A percentile compares a stretch with the other conserved stretches of the same genome.
phyloP scores from a whole-genome alignment of 2,888 invertebrate genomes.

The Cristatella mucedo region DNA sequence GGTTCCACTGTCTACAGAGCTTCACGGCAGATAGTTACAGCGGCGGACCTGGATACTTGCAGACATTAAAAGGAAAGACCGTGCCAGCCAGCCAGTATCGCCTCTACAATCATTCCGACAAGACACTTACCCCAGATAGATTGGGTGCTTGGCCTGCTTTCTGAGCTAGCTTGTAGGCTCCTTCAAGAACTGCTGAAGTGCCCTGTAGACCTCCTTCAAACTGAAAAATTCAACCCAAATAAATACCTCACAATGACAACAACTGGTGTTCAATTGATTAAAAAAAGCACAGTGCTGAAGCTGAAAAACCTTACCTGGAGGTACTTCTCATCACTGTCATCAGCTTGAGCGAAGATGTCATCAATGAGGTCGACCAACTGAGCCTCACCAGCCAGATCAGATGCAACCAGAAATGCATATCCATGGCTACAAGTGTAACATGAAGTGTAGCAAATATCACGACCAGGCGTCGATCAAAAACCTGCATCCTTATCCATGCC shows the following conservation, averaged over 20 bases:
- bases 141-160: conserved; percentile 52
- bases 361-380: conserved; percentile 57
- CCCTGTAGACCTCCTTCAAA: conserved; percentile 52
- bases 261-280: not conserved
- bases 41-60: too few species aligned
- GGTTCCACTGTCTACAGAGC: too few species aligned
- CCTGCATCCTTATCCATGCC: too few species aligned
- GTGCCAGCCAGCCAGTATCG: too few species aligned
- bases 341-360: conserved; percentile 81
- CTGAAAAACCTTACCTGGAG: conserved; percentile 34
- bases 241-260: conserved; percentile 7
- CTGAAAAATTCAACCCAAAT: conserved; percentile 45
- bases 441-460: too few species aligned
- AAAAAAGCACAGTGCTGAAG: not conserved
- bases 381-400: conserved; percentile 48
- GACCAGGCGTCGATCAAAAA: too few species aligned
- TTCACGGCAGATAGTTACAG: too few species aligned
- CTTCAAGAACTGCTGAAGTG: conserved; percentile 47
- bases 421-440: conserved; percentile 50
- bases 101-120: too few species aligned
- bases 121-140: conserved; percentile 42
- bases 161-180: conserved; percentile 48
- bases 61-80: too few species aligned
- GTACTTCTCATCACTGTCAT: conserved; percentile 74
- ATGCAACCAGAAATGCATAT: conserved; percentile 65